Base-by-base conservation (phyloP, 2,113 vertebrate species). In the Planiliza haematocheilus region DNA sequence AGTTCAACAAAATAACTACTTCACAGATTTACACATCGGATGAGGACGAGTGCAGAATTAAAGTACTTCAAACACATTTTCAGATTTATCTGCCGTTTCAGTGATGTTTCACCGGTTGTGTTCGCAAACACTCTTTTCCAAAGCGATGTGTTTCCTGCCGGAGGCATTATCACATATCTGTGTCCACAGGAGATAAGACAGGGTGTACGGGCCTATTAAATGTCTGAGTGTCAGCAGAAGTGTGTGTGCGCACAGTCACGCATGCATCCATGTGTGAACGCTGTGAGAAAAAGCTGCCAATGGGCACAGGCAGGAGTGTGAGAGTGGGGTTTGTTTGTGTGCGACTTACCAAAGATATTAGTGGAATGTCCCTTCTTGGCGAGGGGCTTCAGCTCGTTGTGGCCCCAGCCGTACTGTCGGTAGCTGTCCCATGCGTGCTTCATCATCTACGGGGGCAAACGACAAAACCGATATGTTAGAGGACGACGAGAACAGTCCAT, bases 391-490 rank as follows among this genome's bases (percentile, higher is more conserved):
- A 99, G 94, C 88, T 99, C 98, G 59, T 99, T 99, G 93, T 99
- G 97, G 59, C 98, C 98, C 98, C 98, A 99, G 85, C 97, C 97
- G 39, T 98, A 98, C 38, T 95, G 95, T 61, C 95, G 92, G 63
- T 99, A 99, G 93, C 96, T 98, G 93, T 97, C 95, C 98, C 98
- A 99, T 4, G 97, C 98, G 80, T 99, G 97, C 82, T 99, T 99
- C 97, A 97, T 99, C 98, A 99, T 99, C 98, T 99, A 51, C 83
- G 12, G 60, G 74, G 11, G 14, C 48, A 85, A 17, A 78, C 34
- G 12, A 43, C 21, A 70, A 57, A 76, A 70, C 58, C 1, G 58
- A 7, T 1, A 18, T 3, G 2, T 74, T 18, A 79, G 52, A 46
- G 10, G 12, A n/a, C 13, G n/a, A 7, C 2, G 38, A 30, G 30